Evolutionary conservation across 1,140 invertebrate genomes (phyloP), one percentile per base, ranked within the genome.

Genomic region (Leptinotarsa lineolata): DNA sequence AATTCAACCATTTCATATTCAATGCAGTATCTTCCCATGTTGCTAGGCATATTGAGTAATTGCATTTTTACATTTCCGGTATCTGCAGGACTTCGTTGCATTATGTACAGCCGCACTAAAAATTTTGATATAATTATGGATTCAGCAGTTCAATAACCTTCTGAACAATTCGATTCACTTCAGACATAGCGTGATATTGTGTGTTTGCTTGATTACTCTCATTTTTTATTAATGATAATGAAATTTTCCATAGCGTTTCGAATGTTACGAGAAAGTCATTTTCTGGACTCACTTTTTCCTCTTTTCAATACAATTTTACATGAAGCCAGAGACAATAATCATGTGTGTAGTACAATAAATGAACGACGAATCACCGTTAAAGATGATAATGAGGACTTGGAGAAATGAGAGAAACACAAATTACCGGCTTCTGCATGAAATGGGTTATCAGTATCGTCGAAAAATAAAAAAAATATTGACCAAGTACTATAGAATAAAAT

Each of bases 41-140:
- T 39, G 39, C 44, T 11, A 16, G 64, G 20, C 39, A 39, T 15
- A 66, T 66, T 66, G 30, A 66, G 18, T 66, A 66, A 66, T 39
- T 39, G 30, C 30, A 66, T 66, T 66, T 66, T 44, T 39, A 44
- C 39, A 66, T 44, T 66, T 66, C 64, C 64, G 64, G 22, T 66
- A 44, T 16, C 24, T 39, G 39, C 16, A 16, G 64, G 64, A 66
- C n/a, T 66, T 58, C 54, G 59, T 24, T 20, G 54, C 22, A 69
- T 59, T 8, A 69, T 20, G 54, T 58, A 24, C 46, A 69, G 58
- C 15, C 39, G 18, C 54, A 58, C 20, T 69, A n/a, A 24, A 21
- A 69, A 69, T 69, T 60, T 69, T 69, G 68, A 69, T 24, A 69
- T 59, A 60, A 69, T 58, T 69, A 69, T 58, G 68, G 68, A 69